These are phyloP conservation scores for Rotaria magnacalcarata DNA, from an alignment of 2,888 invertebrate genomes.

Conservation along the genomic window DNA sequence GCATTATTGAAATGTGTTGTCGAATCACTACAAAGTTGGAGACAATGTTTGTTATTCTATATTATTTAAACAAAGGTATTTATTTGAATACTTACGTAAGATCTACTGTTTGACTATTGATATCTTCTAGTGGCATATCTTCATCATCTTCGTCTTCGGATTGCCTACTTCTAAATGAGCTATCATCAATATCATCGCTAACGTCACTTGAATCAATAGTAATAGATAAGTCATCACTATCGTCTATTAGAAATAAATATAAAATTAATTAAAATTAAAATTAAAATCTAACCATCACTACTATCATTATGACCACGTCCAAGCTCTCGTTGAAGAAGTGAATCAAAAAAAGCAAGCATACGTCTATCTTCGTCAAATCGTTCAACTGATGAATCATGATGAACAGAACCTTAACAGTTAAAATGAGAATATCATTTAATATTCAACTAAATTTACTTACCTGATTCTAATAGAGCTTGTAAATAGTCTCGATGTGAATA, in stretches of 20 bases:
- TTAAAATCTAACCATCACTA: neutral
- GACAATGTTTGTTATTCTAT: too few species aligned
- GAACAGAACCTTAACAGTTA: neutral
- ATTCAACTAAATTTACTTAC: conserved; percentile 52
- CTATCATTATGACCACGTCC: conserved; percentile 60
- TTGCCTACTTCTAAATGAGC: neutral
- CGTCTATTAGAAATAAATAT: neutral
- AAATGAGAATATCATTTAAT: too few species aligned
- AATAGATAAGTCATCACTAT: neutral
- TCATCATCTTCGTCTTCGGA: neutral
- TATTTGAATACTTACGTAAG: neutral
- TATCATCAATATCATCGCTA: neutral
- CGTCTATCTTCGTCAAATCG: conserved; percentile 82
- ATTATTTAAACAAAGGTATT: too few species aligned
- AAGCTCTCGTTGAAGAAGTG: conserved; percentile 80
- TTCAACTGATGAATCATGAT: conserved; percentile 81
- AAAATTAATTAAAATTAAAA: neutral
- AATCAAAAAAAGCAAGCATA: conserved; percentile 95
- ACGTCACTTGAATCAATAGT: neutral
- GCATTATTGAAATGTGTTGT: neutral
- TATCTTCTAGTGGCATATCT: neutral
- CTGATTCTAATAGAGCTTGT: conserved; percentile 73
- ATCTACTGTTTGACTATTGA: neutral
- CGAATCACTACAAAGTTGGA: neutral
- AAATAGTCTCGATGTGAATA: conserved; percentile 70